Evolutionary conservation across 2,113 vertebrate genomes (phyloP).

Genomic region (Perca flavescens): DNA sequence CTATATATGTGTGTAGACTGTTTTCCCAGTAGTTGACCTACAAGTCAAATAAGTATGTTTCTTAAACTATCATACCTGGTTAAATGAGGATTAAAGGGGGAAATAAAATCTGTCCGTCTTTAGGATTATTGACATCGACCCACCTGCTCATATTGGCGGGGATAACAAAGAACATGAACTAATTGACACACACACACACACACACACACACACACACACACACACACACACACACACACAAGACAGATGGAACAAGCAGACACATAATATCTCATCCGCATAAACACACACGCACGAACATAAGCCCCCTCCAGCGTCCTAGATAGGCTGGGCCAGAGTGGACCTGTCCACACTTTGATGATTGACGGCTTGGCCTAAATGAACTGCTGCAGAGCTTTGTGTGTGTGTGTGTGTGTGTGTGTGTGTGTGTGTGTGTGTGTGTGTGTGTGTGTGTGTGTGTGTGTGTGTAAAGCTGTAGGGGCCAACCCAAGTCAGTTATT

Average conservation of each 20-base stretch:
- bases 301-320: slow-evolving; percentile 39
- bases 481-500: slow-evolving; percentile 72
- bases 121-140: slow-evolving; percentile 36
- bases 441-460: slow-evolving; percentile 29
- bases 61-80: not conserved
- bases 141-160: slow-evolving; percentile 28
- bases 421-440: slow-evolving; percentile 11
- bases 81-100: slow-evolving; percentile 19
- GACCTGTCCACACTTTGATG: slow-evolving; percentile 57
- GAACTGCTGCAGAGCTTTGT: slow-evolving; percentile 55
- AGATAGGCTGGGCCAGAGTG: slow-evolving; percentile 56
- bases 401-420: slow-evolving; percentile 15
- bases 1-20: not conserved
- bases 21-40: slow-evolving; percentile 5
- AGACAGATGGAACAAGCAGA: slow-evolving; percentile 69
- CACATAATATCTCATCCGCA: slow-evolving; percentile 60
- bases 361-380: slow-evolving; percentile 77
- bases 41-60: slow-evolving; percentile 22
- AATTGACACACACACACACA: slow-evolving; percentile 42
- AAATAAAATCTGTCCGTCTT: slow-evolving; percentile 9
- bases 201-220: slow-evolving; percentile 15
- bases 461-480: slow-evolving; percentile 34
- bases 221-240: slow-evolving; percentile 19
- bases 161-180: slow-evolving; percentile 53
- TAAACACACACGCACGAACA: slow-evolving; percentile 22